phyloP scores from a whole-genome alignment of 2,113 vertebrate species.

The Hirundichthys speculiger region DNA sequence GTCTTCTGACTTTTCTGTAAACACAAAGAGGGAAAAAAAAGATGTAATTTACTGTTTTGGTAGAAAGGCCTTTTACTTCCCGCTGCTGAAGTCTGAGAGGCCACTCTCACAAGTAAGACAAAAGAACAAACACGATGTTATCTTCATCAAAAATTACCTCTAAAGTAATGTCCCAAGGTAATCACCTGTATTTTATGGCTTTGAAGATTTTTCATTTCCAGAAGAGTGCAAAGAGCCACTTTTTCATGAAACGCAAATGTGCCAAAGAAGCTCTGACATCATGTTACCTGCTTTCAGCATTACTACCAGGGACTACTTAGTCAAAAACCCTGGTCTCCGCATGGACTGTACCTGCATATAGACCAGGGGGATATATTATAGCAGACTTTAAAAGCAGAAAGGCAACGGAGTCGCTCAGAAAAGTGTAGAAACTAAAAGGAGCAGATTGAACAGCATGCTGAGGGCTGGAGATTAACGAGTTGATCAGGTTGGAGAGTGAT shows the following conservation, averaged over 20 bases:
- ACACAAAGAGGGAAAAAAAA: no score
- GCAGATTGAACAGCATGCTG: constrained; percentile 26
- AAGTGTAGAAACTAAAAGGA: constrained; percentile 19
- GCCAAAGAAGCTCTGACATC: not conserved
- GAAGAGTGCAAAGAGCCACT: not conserved
- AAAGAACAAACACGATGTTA: not conserved
- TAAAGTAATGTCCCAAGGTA: not conserved
- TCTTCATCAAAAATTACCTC: not conserved
- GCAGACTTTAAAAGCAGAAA: constrained; percentile 25
- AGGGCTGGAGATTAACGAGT: no score
- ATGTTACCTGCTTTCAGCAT: constrained; percentile 3
- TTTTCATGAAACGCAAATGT: not conserved
- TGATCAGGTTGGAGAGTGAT: constrained; percentile 20
- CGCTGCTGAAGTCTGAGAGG: not conserved
- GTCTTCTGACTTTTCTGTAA: no score
- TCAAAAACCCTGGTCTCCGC: not conserved
- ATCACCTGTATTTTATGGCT: not conserved
- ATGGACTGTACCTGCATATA: constrained; percentile 28
- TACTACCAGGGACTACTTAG: not conserved
- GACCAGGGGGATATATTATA: constrained; percentile 23
- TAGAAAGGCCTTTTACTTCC: no score
- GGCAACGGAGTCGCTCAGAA: not conserved
- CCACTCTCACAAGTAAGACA: not conserved
- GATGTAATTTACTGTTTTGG: no score
- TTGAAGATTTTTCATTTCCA: constrained; percentile 3